Evolutionary conservation across 1,140 invertebrate genomes (phyloP).

Genomic region (Spodoptera frugiperda): DNA sequence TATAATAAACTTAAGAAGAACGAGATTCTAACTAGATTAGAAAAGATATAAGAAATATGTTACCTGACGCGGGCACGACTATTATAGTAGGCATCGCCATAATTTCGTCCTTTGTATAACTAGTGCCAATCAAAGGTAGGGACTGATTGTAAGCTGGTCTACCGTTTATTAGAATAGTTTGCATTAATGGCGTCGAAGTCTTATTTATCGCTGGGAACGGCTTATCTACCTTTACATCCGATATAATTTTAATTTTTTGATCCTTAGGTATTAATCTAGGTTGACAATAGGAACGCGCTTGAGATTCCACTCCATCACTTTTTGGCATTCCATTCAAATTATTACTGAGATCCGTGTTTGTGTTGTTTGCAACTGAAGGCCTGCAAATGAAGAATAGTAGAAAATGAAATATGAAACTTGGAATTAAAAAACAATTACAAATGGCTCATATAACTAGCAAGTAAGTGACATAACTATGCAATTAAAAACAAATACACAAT

Average conservation of each 20-base stretch:
- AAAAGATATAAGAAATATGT: constrained; percentile 7
- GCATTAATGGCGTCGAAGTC: constrained; percentile 69
- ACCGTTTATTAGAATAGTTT: constrained; percentile 76
- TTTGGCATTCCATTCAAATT: constrained; percentile 10
- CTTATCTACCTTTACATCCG: constrained; percentile 76
- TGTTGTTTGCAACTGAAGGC: constrained; percentile 36
- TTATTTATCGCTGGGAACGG: constrained; percentile 57
- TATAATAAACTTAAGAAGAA: too few species aligned
- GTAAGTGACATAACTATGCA: too few species aligned
- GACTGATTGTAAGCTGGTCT: constrained; percentile 69
- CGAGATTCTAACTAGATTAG: not conserved
- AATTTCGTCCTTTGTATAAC: constrained; percentile 79
- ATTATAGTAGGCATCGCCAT: constrained; percentile 83
- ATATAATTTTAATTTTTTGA: constrained; percentile 74
- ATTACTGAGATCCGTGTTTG: constrained; percentile 5
- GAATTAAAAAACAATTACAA: too few species aligned
- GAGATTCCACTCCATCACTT: not conserved
- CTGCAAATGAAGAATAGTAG: constrained; percentile 48
- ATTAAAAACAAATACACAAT: too few species aligned
- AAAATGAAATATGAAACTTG: not conserved
- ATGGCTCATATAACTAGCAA: too few species aligned
- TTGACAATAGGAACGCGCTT: constrained; percentile 7
- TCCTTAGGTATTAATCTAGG: constrained; percentile 58
- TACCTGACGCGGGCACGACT: constrained; percentile 74
- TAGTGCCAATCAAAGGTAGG: constrained; percentile 37